phyloP scores from a whole-genome alignment of 2,888 invertebrate species.

The Dicyrtoma fusca region DNA sequence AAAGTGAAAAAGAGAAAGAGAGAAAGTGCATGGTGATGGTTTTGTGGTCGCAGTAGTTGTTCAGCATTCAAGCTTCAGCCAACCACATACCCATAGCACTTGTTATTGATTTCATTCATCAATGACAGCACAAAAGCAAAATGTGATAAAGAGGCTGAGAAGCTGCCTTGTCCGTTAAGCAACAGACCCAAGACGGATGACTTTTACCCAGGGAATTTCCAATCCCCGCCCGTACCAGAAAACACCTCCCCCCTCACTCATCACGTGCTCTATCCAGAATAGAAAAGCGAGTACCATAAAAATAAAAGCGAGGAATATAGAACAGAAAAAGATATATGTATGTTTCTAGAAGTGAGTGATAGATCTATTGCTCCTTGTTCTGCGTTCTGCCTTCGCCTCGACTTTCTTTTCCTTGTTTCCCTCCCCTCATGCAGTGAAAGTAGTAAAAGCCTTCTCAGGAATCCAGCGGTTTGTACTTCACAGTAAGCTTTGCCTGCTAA shows the following conservation, averaged over 20 bases:
- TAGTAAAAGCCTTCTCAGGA: not conserved
- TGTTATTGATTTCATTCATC: slow-evolving; percentile 47
- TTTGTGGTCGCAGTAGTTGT: slow-evolving; percentile 25
- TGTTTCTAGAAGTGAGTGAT: too few species aligned
- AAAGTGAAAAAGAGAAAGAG: slow-evolving; percentile 11
- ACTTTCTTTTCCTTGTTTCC: not conserved
- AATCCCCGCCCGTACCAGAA: slow-evolving; percentile 11
- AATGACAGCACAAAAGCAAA: slow-evolving; percentile 39
- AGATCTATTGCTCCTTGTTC: not conserved
- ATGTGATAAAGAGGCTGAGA: slow-evolving; percentile 34
- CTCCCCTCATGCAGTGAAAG: slow-evolving; percentile 1
- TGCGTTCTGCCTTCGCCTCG: not conserved
- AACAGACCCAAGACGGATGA: slow-evolving; percentile 43
- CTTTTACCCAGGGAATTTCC: slow-evolving; percentile 39
- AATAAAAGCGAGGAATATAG: not conserved
- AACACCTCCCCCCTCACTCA: not conserved
- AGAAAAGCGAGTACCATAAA: not conserved
- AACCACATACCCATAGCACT: slow-evolving; percentile 18
- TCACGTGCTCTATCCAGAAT: not conserved
- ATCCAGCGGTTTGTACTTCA: slow-evolving; percentile 10
- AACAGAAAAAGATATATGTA: slow-evolving; percentile 3
- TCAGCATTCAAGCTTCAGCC: slow-evolving; percentile 5
- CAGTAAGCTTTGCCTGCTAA: slow-evolving; percentile 20
- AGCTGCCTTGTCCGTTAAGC: slow-evolving; percentile 27
- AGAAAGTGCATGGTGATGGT: slow-evolving; percentile 8